Percentiles rank a stretch among this genome's conserved stretches.
Conservation (phyloP, 92 coral and sea anemone species). For the Scolanthus callimorphus region DNA sequence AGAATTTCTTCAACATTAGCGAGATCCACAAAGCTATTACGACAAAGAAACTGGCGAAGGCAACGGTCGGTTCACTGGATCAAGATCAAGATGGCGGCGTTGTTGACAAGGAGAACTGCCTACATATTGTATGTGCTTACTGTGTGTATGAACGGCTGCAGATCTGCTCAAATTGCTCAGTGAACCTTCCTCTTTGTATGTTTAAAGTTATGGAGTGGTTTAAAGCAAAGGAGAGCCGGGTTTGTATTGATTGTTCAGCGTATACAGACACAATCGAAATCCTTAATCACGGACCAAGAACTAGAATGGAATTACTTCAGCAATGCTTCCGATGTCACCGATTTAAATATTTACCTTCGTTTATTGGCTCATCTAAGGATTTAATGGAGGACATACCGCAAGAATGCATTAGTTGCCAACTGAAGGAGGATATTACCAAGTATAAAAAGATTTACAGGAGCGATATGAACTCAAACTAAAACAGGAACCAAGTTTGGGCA, state of each 20-base stretch:
- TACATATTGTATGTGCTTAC: constrained; percentile 80
- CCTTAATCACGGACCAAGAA: constrained; percentile 67
- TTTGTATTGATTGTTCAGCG: constrained; percentile 89
- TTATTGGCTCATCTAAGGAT: constrained; percentile 56
- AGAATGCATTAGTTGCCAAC: constrained; percentile 86
- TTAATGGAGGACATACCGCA: constrained; percentile 46
- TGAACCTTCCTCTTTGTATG: constrained; percentile 86
- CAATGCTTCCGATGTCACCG: constrained; percentile 90
- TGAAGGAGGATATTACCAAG: constrained; percentile 69
- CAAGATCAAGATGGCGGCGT: constrained; percentile 46
- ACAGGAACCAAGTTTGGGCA: constrained; percentile 84
- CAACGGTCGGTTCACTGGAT: constrained; percentile 26
- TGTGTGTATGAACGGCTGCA: constrained; percentile 96
- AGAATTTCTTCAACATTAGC: constrained; percentile 79
- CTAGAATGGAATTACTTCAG: constrained; percentile 66
- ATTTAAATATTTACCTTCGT: constrained; percentile 89
- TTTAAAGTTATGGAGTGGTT: constrained; percentile 96
- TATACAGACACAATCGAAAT: constrained; percentile 63
- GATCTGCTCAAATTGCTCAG: constrained; percentile 66
- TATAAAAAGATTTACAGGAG: constrained; percentile 74
- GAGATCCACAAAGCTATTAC: constrained; percentile 59
- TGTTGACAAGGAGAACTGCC: constrained; percentile 47
- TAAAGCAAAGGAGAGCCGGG: constrained; percentile 60
- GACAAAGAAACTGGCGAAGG: constrained; percentile 44
- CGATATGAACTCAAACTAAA: constrained; percentile 77